These are phyloP conservation scores for Serrognathus titanus DNA, from an alignment of 2,888 invertebrate genomes.

Conservation along the genomic window DNA sequence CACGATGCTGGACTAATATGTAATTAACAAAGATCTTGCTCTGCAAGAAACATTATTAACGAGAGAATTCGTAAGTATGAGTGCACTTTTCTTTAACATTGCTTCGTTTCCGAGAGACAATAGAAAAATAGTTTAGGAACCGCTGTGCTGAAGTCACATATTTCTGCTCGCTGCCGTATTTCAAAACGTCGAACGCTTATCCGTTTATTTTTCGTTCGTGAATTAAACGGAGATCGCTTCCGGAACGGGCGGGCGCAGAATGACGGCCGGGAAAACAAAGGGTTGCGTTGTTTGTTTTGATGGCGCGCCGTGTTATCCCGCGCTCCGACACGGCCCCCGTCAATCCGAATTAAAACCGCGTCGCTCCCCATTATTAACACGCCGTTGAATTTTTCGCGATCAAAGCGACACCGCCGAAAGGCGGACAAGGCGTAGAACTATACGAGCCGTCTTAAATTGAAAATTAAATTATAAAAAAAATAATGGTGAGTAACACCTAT, in stretches of 20 bases:
- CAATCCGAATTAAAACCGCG: slow-evolving; percentile 10
- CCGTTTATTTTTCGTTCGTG: slow-evolving; percentile 16
- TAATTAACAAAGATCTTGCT: too few species aligned
- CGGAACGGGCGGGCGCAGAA: slow-evolving; percentile 30
- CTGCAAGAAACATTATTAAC: too few species aligned
- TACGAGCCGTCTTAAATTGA: too few species aligned
- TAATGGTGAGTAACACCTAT: too few species aligned
- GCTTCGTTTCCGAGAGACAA: too few species aligned
- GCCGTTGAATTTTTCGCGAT: too few species aligned
- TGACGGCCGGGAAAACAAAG: slow-evolving; percentile 35
- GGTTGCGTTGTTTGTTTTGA: slow-evolving; percentile 24
- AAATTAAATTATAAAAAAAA: too few species aligned
- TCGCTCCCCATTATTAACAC: neutral
- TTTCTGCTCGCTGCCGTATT: slow-evolving; percentile 42
- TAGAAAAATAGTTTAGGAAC: slow-evolving; percentile 9
- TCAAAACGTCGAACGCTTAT: slow-evolving; percentile 33
- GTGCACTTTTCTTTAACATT: too few species aligned
- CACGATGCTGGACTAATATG: too few species aligned
- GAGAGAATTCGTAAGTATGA: too few species aligned
- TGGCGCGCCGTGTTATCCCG: slow-evolving; percentile 16
- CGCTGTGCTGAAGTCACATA: slow-evolving; percentile 32
- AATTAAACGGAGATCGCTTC: slow-evolving; percentile 38
- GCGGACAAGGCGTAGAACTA: too few species aligned
- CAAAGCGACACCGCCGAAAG: too few species aligned
- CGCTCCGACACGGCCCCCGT: slow-evolving; percentile 7